Percentiles rank a stretch among this genome's conserved stretches.
These are phyloP conservation scores for Reinhardtius hippoglossoides DNA, from an alignment of 2,113 vertebrate genomes.

Conservation along the genomic window DNA sequence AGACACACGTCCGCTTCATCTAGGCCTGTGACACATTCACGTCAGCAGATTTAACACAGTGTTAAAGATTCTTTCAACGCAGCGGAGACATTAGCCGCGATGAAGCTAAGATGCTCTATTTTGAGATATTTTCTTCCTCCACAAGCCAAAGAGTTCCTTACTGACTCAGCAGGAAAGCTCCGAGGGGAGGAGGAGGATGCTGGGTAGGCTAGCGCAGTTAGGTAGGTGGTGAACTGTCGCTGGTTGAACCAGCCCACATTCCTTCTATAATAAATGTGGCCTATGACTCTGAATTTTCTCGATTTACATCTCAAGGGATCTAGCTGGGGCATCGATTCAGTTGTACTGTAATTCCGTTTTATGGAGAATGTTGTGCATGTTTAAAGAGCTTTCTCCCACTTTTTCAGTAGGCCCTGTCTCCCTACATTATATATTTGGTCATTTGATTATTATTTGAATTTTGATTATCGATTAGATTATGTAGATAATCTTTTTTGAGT, in stretches of 20 bases:
- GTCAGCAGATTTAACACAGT: conserved; percentile 26
- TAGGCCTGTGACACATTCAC: conserved; percentile 11
- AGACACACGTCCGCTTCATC: not conserved
- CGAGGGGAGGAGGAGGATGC: not conserved
- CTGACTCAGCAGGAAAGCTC: conserved; percentile 55
- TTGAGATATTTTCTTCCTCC: conserved; percentile 38
- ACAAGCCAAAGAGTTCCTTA: conserved; percentile 33
- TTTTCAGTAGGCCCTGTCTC: too few species aligned
- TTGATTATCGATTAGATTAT: too few species aligned
- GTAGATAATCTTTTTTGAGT: too few species aligned
- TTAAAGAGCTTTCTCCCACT: too few species aligned
- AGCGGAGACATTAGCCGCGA: conserved; percentile 1
- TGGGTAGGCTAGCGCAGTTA: not conserved
- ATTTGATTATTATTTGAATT: too few species aligned
- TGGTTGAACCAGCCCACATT: not conserved
- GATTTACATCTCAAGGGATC: not conserved
- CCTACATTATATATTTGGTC: too few species aligned
- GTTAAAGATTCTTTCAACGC: not conserved
- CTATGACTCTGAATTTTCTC: conserved; percentile 1
- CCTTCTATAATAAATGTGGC: conserved; percentile 11
- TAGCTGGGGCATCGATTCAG: too few species aligned
- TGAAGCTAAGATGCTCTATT: conserved; percentile 39
- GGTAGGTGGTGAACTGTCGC: conserved; percentile 20
- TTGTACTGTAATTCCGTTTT: too few species aligned
- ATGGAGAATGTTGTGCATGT: too few species aligned